Evolutionary conservation across 1,140 invertebrate genomes (phyloP).

Genomic region (Caerostris extrusa): DNA sequence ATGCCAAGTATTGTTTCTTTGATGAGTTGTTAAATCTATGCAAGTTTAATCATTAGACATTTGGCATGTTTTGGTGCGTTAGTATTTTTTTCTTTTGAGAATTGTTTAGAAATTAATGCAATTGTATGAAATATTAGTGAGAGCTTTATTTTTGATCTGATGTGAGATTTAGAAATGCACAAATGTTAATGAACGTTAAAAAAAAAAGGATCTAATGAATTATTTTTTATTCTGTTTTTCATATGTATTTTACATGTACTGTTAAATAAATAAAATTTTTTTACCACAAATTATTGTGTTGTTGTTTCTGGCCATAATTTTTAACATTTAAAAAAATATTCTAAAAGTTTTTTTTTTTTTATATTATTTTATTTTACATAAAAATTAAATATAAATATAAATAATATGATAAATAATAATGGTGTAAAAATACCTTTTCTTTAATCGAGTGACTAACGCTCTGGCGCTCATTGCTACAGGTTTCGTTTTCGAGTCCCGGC

Average conservation of each 20-base stretch:
- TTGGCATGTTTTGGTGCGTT: background rate
- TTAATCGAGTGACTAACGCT: too few species aligned
- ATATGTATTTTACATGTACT: background rate
- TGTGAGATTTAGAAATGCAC: background rate
- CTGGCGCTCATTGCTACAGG: too few species aligned
- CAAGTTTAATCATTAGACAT: background rate
- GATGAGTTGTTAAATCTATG: background rate
- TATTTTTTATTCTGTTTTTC: constrained; percentile 1
- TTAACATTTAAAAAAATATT: too few species aligned
- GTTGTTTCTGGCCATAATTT: too few species aligned
- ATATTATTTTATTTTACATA: too few species aligned
- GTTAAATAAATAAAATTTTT: too few species aligned
- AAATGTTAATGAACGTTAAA: background rate
- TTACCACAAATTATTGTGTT: too few species aligned
- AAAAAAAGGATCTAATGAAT: background rate
- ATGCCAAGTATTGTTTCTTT: background rate
- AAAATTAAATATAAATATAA: too few species aligned
- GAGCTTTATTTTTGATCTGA: constrained; percentile 16
- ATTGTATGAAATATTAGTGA: background rate
- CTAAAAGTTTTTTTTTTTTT: too few species aligned
- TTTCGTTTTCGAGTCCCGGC: too few species aligned
- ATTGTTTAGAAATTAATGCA: background rate
- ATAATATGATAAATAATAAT: too few species aligned
- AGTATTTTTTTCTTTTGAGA: background rate
- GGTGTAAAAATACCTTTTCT: too few species aligned